phyloP scores from a whole-genome alignment of 2,113 vertebrate genomes.

The Sylvicapra grimmia region DNA sequence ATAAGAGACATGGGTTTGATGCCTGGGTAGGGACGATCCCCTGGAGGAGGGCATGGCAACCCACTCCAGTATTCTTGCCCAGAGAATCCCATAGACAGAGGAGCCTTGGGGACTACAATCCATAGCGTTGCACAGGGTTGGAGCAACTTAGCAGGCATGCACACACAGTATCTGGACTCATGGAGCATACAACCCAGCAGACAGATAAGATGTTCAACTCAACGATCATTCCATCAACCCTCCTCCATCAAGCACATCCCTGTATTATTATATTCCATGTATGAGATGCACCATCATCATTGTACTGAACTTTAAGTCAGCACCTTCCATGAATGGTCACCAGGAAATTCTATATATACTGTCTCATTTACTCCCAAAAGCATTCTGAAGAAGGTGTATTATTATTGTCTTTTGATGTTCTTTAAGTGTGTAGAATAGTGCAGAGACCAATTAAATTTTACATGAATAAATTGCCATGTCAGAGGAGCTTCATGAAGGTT shows the following conservation, averaged over 20 bases:
- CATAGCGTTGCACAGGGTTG: accelerated
- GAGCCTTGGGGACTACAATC: background rate
- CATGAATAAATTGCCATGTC: background rate
- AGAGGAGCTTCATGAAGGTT: background rate
- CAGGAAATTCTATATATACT: background rate
- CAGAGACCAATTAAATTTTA: background rate
- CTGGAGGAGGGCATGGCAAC: background rate
- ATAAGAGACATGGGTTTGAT: background rate
- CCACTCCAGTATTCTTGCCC: background rate
- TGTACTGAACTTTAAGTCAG: background rate
- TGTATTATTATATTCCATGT: background rate
- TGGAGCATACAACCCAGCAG: background rate
- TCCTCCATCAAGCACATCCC: background rate
- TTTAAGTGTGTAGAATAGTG: background rate
- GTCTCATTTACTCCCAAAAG: background rate
- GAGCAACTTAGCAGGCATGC: background rate
- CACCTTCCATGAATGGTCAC: background rate
- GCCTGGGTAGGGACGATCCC: background rate
- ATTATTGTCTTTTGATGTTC: background rate
- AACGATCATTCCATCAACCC: background rate
- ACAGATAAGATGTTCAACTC: background rate
- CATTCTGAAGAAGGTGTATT: background rate
- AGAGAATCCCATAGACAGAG: background rate
- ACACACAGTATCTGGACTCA: accelerated
- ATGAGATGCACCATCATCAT: background rate